phyloP scores from a whole-genome alignment of 2,113 vertebrate species.

The Pluvianellus socialis region DNA sequence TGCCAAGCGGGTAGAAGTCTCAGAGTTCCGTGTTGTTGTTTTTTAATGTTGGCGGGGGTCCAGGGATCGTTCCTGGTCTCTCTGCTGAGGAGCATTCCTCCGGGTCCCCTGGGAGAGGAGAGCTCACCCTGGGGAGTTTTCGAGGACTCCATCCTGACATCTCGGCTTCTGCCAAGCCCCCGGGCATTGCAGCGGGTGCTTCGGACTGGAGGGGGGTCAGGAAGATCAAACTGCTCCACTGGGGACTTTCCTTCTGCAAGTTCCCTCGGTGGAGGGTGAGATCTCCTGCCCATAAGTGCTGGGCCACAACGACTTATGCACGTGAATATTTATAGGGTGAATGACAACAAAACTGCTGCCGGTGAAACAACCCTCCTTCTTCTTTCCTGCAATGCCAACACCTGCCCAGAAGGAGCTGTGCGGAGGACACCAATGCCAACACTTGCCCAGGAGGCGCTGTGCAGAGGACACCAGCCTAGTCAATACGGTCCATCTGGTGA shows the following conservation, averaged over 20 bases:
- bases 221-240: neutral
- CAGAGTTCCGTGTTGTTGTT: neutral
- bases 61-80: neutral
- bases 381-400: neutral
- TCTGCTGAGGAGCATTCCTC: neutral
- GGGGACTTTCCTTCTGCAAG: neutral
- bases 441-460: neutral
- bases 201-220: neutral
- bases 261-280: neutral
- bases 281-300: fast-evolving
- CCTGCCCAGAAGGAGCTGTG: neutral
- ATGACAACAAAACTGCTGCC: neutral
- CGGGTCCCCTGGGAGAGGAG: neutral
- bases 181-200: fast-evolving
- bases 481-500: fast-evolving
- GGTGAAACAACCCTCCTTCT: neutral
- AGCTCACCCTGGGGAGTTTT: neutral
- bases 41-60: neutral
- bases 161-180: neutral
- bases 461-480: neutral
- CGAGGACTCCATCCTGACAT: neutral
- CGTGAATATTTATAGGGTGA: fast-evolving
- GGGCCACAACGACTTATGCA: fast-evolving
- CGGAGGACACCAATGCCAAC: neutral
- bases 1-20: neutral